Evolutionary conservation across 2,113 vertebrate species (phyloP), one percentile per base, ranked within the genome.

Genomic region (Gnathonemus longibarbis): DNA sequence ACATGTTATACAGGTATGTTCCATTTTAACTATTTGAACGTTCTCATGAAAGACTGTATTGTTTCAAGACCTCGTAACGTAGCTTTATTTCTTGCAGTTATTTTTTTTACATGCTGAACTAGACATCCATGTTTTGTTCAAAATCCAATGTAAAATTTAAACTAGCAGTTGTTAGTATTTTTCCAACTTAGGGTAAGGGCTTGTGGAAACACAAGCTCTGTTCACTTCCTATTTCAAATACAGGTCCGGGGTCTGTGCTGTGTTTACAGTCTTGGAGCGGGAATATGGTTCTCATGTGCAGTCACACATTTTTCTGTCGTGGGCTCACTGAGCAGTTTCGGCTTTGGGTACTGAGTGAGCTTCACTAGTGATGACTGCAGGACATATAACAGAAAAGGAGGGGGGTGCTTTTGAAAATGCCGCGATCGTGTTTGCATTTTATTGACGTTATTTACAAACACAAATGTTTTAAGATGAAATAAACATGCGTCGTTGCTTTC

Each of bases 151-250:
- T 50, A 86, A 86, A 86, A 50, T 31, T 86, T 86, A 49, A 86
- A 86, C 48, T 86, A 48, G 48, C 84, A 86, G 84, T 50, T 86
- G 84, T 86, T 86, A 86, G 84, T 86, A 86, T 50, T 86, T 86
- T 86, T 48, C 84, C 48, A 86, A 48, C 84, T 86, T 86, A 80
- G 21, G 27, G 84, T 46, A 86, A 50, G 49, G 21, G 84, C 45
- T 86, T 86, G 45, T 86, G 84, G 84, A 86, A 86, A 86, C 84
- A 86, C 48, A 86, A 86, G 48, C 84, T 86, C 45, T 10, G 45
- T 6, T 86, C 84, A 86, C 48, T 86, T 86, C 48, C 84, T 86
- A 50, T 86, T 50, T 86, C 46, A 86, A 50, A 50, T 27, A 86
- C 45, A 46, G 45, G 45, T 50, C 48, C 21, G 24, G 46, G 84